phyloP scores from a whole-genome alignment of 2,888 invertebrate genomes.

The Rhamphomyia laevipes region DNA sequence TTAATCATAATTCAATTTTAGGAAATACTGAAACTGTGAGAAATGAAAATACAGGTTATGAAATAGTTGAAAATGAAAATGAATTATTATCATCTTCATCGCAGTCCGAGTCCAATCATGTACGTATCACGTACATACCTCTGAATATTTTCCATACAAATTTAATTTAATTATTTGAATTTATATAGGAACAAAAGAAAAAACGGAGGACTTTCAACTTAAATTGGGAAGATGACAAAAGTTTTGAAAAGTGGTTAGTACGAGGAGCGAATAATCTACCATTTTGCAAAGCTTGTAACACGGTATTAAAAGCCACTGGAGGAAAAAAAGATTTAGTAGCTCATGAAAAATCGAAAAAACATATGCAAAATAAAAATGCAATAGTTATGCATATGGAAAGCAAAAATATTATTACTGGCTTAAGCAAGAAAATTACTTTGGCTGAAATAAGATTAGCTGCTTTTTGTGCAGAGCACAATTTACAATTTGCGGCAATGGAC shows the following conservation, averaged over 20 bases:
- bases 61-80: too few species aligned
- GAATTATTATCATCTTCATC: too few species aligned
- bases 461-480: constrained; percentile 7
- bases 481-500: constrained; percentile 6
- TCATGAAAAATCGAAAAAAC: neutral
- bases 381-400: neutral
- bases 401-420: neutral
- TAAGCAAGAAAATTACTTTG: neutral
- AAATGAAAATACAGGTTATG: too few species aligned
- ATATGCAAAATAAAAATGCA: neutral
- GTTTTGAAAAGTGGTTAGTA: neutral
- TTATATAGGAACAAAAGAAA: too few species aligned
- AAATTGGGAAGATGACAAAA: too few species aligned
- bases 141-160: too few species aligned
- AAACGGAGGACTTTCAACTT: too few species aligned
- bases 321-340: neutral
- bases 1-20: too few species aligned
- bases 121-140: too few species aligned
- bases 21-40: too few species aligned
- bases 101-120: too few species aligned
- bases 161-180: too few species aligned
- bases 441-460: neutral
- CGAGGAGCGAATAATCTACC: neutral
- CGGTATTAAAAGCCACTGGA: constrained; percentile 1
- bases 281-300: constrained; percentile 1